These are phyloP conservation scores for Drosophila pseudotalamancana DNA, from an alignment of 2,888 invertebrate species.

Conservation along the genomic window DNA sequence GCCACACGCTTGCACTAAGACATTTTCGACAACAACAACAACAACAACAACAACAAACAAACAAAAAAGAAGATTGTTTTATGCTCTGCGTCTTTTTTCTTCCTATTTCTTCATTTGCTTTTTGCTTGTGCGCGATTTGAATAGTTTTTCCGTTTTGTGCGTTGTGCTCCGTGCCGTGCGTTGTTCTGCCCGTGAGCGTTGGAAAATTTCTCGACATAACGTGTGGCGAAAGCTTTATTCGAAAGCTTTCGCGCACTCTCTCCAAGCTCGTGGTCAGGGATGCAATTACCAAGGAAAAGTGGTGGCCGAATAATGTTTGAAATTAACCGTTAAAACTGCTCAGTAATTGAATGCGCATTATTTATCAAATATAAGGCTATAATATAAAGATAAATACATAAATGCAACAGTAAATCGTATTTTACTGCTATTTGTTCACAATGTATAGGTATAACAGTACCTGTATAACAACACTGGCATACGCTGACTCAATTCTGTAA, in stretches of 20 bases:
- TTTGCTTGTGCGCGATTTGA: constrained; percentile 48
- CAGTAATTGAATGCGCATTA: neutral
- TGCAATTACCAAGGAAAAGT: constrained; percentile 49
- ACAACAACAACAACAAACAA: constrained; percentile 18
- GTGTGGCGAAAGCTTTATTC: constrained; percentile 48
- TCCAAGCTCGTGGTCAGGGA: constrained; percentile 49
- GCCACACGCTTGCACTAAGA: constrained; percentile 61
- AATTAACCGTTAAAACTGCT: constrained; percentile 17
- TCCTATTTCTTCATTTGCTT: constrained; percentile 24
- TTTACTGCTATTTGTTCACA: too few relatives aligned
- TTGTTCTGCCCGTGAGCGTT: constrained; percentile 69
- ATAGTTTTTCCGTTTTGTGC: constrained; percentile 73
- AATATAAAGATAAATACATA: neutral
- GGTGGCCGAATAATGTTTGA: constrained; percentile 6
- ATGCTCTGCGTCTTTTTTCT: constrained; percentile 26
- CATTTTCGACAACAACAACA: constrained; percentile 47
- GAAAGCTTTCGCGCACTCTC: constrained; percentile 30
- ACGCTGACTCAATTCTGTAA: too few relatives aligned
- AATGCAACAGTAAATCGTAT: too few relatives aligned
- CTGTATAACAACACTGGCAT: too few relatives aligned
- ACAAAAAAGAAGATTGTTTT: constrained; percentile 42
- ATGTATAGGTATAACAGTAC: too few relatives aligned
- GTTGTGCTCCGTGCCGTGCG: constrained; percentile 70
- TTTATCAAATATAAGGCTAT: neutral
- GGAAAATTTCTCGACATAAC: constrained; percentile 67